Evolutionary conservation across 1,140 invertebrate genomes (phyloP).

Genomic region (Ceratina calcarata): DNA sequence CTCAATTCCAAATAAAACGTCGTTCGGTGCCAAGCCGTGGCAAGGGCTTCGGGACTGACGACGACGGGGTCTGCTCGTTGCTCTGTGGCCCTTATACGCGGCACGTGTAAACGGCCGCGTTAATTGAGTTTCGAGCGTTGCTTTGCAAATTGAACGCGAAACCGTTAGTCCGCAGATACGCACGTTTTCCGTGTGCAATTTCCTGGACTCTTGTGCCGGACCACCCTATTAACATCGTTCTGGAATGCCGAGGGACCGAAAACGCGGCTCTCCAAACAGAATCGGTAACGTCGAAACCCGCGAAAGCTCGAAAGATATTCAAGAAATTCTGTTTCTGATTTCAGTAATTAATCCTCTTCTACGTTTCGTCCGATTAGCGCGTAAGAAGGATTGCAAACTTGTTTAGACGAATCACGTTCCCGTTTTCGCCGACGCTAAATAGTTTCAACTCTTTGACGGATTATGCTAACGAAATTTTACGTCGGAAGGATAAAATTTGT

Average conservation of each 20-base stretch:
- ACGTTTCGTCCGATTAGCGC: too few relatives aligned
- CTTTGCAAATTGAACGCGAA: slow-evolving; percentile 45
- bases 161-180: slow-evolving; percentile 1
- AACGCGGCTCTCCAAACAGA: background rate
- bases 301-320: background rate
- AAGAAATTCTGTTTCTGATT: slow-evolving; percentile 13
- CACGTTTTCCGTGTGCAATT: slow-evolving; percentile 33
- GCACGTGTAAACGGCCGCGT: slow-evolving; percentile 40
- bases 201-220: slow-evolving; percentile 10
- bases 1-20: slow-evolving; percentile 12
- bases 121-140: slow-evolving; percentile 56
- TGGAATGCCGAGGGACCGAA: background rate
- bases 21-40: background rate
- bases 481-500: too few relatives aligned
- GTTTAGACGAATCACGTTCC: background rate
- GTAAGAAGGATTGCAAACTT: background rate
- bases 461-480: too few relatives aligned
- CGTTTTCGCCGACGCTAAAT: background rate
- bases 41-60: too few relatives aligned
- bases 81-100: background rate
- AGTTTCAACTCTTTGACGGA: too few relatives aligned
- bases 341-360: background rate
- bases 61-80: background rate
- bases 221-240: background rate
- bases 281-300: slow-evolving; percentile 13